Base-by-base conservation (phyloP, 1,140 invertebrate genomes). In the Dinoponera quadriceps region DNA sequence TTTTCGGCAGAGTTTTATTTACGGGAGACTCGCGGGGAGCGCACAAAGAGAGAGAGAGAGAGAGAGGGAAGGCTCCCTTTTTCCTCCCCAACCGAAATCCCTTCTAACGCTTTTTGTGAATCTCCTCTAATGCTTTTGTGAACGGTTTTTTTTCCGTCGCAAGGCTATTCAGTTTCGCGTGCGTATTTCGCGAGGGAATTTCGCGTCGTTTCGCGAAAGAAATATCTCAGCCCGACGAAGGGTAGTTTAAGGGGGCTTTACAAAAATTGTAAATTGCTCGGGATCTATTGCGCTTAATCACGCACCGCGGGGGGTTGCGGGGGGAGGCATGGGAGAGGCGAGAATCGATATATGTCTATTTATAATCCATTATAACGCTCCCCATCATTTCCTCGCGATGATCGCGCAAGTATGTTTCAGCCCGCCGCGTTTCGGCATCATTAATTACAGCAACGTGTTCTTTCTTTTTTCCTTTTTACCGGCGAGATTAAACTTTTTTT, bases 341-440 rank as follows among this genome's bases (percentile, higher is more conserved):
- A 77, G 27, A 77, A 77, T 77, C 44, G 18, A 77, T 66, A 77
- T 66, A 54, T 38, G 25, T 3, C 18, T 54, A 66, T 66, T 66
- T 22, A 18, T 54, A 38, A 4, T 38, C 3, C 3, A 27, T 77
- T 55, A 3, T 51, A 69, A 51, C 44, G 38, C n/a, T 11, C 33
- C 25, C 38, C 25, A 68, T 78, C 0, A 68, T 78, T 27, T 27
- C 13, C 9, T 5, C 13, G 22, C 25, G 44, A 55, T 55, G 11
- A 78, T n/a, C 0, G 38, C 11, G 27, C 5, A 9, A n/a, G 38
- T 20, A 4, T 1, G 20, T 51, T n/a, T 51, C 22, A 27, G 7
- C 38, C 0, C 7, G 7, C 7, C 38, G 38, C 38, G 38, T 33
- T 33, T 33, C 38, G 38, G 38, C 11, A 9, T 44, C 38, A 44